Evolutionary conservation across 2,888 invertebrate species (phyloP), one percentile per base, ranked within the genome.

Genomic region (Spilosoma lubricipeda): DNA sequence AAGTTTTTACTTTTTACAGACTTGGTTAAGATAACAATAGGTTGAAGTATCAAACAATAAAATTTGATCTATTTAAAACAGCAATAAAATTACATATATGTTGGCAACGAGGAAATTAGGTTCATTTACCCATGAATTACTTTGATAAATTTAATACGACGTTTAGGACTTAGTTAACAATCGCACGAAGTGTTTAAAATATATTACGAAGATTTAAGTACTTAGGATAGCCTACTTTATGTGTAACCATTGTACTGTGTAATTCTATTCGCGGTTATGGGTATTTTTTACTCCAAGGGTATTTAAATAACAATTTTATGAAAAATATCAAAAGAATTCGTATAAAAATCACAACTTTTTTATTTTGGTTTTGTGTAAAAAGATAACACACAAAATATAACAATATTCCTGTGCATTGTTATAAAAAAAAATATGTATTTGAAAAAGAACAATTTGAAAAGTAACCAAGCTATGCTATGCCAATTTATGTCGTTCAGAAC

Each of bases 21-120:
- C n/a, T n/a, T n/a, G 2, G 52, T 36, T 13, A 27, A 67, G 56
- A 67, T 52, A 71, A 73, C 65, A 73, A 67, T 33, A 39, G 66
- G 42, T 72, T 56, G 72, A 74, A 66, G 73, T 74, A 67, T 72
- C 67, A 73, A 72, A 82, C 75, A 78, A 83, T 79, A 77, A 73
- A 72, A 72, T 74, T 74, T 73, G 69, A 73, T 39, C 67, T 72
- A 76, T 67, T 80, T 80, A 68, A 78, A 56, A 11, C 11, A 7
- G 30, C 42, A 79, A 68, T 80, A 76, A 81, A 77, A 56, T 74
- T 71, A 70, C 75, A 78, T 56, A 27, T 42, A 80, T 72, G 76
- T 74, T 81, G 78, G 78, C 81, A 75, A 23, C 66, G 27, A 69
- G 75, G 76, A 67, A 80, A 82, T 77, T 84, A 76, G 84, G 84